phyloP scores from a whole-genome alignment of 2,888 invertebrate species.

The Cartodere bifasciata region DNA sequence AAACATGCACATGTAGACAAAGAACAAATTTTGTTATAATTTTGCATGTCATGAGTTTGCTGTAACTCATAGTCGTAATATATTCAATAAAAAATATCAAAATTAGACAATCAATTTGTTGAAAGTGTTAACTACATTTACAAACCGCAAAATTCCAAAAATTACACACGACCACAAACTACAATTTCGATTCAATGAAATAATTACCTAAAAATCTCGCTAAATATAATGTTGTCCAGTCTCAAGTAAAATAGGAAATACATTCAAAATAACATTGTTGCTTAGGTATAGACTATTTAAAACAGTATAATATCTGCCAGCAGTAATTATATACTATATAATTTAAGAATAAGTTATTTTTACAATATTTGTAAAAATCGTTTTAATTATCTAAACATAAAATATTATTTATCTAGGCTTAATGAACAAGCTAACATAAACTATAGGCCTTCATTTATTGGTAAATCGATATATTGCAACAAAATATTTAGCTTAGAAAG shows the following conservation, averaged over 20 bases:
- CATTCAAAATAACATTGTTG: background rate
- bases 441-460: no score
- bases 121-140: conserved; percentile 13
- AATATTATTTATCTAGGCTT: no score
- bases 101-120: conserved; percentile 12
- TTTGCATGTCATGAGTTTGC: background rate
- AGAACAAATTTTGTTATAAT: conserved; percentile 18
- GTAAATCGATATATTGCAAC: no score
- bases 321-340: conserved; percentile 19
- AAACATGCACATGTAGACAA: conserved; percentile 28
- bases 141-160: no score
- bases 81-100: conserved; percentile 9
- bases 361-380: no score
- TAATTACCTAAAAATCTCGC: conserved; percentile 8
- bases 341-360: no score
- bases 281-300: conserved; percentile 18
- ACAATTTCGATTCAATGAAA: conserved; percentile 9
- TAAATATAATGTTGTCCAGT: conserved; percentile 9
- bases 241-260: conserved; percentile 9
- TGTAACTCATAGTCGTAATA: background rate
- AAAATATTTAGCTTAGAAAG: no score
- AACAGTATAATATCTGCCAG: conserved; percentile 22
- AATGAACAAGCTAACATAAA: no score
- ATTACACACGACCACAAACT: conserved; percentile 20
- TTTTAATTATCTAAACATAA: no score